Base-by-base conservation (phyloP, 1,140 invertebrate genomes). In the Magallana gigas region DNA sequence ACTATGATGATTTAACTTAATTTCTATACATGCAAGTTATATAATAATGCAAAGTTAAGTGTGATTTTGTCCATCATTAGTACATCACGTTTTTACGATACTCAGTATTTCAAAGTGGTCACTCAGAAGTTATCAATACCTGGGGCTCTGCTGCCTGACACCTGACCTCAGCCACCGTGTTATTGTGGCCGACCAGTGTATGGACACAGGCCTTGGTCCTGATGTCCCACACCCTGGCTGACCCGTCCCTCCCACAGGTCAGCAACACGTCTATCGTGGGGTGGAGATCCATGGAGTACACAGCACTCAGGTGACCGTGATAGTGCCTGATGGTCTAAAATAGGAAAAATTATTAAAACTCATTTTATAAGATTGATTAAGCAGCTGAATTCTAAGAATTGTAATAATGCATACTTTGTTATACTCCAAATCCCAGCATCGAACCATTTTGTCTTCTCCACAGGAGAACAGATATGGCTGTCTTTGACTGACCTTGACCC, bases 371-470 rank as follows among this genome's bases (percentile, higher is more conserved):
- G 5, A 48, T 48, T 48, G 36, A 48, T 48, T 48, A 48, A 2
- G 36, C 2, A 48, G 36, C 36, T 48, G 2, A 48, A 48, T 48
- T 48, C 36, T 48, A 4, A 48, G 3, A 48, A 48, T 48, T 4
- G 1, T 48, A 48, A 4, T 5, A 83, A 23, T 84, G 71, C 84
- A 92, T 92, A 97, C 98, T 96, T 99, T 99, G 94, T 99, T 99
- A 90, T 99, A 98, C 95, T 99, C 99, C 12, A 99, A 96, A 95
- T 99, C 99, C 99, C 99, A 99, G 94, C 99, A 99, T 96, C 99
- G 99, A 0, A 99, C 99, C 95, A 99, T 98, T 93, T 99, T 97
- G 95, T 99, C 99, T 96, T 99, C 99, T 36, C 99, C 99, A 95
- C 98, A 99, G 91, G 98, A 99, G 95, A 99, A 99, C 29, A 99